Evolutionary conservation across 2,113 vertebrate species (phyloP).

Genomic region (Dasyprocta punctata): DNA sequence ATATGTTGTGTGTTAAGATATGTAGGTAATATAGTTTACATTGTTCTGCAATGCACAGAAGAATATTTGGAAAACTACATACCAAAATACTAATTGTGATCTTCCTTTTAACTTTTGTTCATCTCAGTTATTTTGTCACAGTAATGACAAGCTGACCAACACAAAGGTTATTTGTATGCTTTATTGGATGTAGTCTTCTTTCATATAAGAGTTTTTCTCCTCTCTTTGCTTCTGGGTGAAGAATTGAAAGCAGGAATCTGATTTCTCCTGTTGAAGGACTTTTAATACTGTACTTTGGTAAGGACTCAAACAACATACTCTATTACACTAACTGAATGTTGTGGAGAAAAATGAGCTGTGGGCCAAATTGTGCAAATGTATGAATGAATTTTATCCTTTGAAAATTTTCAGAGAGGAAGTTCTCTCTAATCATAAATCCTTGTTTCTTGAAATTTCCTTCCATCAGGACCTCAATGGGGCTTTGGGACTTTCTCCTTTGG

Average conservation of each 20-base stretch:
- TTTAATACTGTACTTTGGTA: neutral
- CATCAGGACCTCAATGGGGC: neutral
- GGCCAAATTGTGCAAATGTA: constrained; percentile 4
- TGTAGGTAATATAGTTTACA: neutral
- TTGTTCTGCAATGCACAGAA: neutral
- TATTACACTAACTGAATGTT: constrained; percentile 11
- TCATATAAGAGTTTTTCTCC: neutral
- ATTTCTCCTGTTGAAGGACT: neutral
- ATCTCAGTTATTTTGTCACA: neutral
- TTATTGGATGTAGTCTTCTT: neutral
- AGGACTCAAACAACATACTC: neutral
- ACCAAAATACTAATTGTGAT: neutral
- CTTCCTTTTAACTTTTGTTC: too few relatives aligned
- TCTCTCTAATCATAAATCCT: neutral
- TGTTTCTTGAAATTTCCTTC: constrained; percentile 7
- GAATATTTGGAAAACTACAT: constrained; percentile 22
- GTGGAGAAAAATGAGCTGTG: neutral
- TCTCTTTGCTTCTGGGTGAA: constrained; percentile 18
- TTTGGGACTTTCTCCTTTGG: neutral
- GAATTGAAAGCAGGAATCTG: constrained; percentile 38
- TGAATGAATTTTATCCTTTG: constrained; percentile 35
- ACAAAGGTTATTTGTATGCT: neutral
- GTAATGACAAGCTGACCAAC: neutral
- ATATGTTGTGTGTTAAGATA: neutral
- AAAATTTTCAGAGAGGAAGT: constrained; percentile 11